Conservation (phyloP, 2,888 invertebrate species). For the Anthrax anthrax region DNA sequence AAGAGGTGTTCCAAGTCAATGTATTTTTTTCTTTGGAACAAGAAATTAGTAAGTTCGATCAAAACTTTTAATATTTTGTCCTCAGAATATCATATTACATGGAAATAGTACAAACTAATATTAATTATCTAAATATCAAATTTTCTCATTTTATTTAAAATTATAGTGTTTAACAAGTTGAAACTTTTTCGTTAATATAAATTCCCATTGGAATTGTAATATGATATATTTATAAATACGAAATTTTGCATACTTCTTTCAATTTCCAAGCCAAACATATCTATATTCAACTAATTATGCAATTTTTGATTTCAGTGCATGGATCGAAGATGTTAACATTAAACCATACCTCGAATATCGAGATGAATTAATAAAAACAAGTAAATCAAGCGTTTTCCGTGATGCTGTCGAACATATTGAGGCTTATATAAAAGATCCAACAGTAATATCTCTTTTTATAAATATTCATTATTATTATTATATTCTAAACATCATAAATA, state of each 20-base stretch:
- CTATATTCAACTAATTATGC: too few species aligned
- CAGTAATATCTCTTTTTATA: constrained; percentile 16
- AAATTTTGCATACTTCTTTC: too few species aligned
- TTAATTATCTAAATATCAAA: too few species aligned
- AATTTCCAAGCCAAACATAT: too few species aligned
- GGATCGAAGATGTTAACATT: constrained; percentile 75
- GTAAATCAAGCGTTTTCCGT: constrained; percentile 61
- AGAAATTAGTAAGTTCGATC: constrained; percentile 72
- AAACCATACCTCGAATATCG: constrained; percentile 70
- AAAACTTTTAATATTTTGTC: too few species aligned
- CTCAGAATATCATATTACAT: too few species aligned
- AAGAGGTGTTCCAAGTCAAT: constrained; percentile 59
- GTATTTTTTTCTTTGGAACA: constrained; percentile 90
- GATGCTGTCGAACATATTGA: constrained; percentile 70
- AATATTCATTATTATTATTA: not conserved
- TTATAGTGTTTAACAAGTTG: too few species aligned
- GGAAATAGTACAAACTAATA: too few species aligned
- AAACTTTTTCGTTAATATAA: too few species aligned
- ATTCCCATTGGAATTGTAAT: too few species aligned
- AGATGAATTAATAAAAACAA: constrained; percentile 58
- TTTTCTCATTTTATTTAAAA: too few species aligned
- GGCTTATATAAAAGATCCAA: constrained; percentile 56
- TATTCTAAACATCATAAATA: not conserved
- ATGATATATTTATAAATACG: too few species aligned
- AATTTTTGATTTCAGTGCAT: constrained; percentile 50